Evolutionary conservation across 2,888 invertebrate genomes (phyloP).

Genomic region (Meloe dianella): DNA sequence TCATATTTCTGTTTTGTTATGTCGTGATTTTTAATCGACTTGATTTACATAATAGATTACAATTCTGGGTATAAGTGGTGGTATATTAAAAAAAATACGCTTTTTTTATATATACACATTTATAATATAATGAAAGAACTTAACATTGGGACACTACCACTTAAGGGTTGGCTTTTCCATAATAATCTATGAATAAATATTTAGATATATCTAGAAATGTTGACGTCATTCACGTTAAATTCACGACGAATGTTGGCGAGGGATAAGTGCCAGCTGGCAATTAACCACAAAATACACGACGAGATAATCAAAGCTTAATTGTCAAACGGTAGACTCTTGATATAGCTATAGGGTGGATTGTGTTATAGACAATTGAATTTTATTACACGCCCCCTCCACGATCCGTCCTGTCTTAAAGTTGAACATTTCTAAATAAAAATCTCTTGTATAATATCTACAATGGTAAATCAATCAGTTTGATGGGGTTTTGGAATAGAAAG

Average conservation of each 20-base stretch:
- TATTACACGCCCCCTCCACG: neutral
- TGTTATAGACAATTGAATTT: constrained; percentile 18
- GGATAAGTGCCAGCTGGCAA: constrained; percentile 25
- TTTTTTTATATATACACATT: neutral
- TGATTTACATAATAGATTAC: constrained; percentile 47
- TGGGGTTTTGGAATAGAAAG: no score
- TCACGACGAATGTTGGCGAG: constrained; percentile 14
- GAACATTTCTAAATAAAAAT: no score
- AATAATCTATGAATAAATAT: constrained; percentile 34
- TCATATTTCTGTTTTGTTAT: constrained; percentile 43
- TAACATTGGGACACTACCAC: constrained; percentile 16
- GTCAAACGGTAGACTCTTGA: constrained; percentile 12
- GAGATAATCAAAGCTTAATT: constrained; percentile 29
- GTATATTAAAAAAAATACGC: neutral
- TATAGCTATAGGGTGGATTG: constrained; percentile 15
- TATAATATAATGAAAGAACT: constrained; percentile 23
- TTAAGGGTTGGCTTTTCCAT: constrained; percentile 32
- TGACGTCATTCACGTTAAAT: constrained; percentile 30
- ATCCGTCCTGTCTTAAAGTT: neutral
- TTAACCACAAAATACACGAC: constrained; percentile 6
- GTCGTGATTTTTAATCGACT: constrained; percentile 46
- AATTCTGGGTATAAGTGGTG: constrained; percentile 1
- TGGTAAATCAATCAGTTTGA: constrained; percentile 21
- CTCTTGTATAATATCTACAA: no score
- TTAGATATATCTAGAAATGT: constrained; percentile 18